These are phyloP conservation scores for Oscheius sp. DNA, from an alignment of 2,888 invertebrate species.

Conservation along the genomic window DNA sequence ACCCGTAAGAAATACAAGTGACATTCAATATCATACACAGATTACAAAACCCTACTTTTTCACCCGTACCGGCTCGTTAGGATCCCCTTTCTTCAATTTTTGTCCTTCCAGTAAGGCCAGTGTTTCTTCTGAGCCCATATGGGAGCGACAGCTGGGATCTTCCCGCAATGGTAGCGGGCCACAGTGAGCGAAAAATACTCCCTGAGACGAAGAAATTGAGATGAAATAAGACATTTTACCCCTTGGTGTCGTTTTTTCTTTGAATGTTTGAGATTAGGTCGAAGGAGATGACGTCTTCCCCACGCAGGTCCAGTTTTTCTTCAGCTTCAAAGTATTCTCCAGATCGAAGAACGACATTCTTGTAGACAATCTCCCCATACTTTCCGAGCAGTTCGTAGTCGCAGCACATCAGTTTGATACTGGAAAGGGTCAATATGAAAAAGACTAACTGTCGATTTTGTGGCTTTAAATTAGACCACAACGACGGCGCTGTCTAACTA, in stretches of 20 bases:
- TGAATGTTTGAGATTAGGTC: constrained; percentile 52
- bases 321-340: constrained; percentile 60
- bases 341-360: constrained; percentile 51
- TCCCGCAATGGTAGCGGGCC: constrained; percentile 49
- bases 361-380: constrained; percentile 62
- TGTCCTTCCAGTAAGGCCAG: constrained; percentile 51
- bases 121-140: constrained; percentile 49
- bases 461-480: too few relatives aligned
- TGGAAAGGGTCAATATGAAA: not conserved
- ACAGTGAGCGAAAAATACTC: constrained; percentile 37
- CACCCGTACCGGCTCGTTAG: not conserved
- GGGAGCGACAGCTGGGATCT: constrained; percentile 46
- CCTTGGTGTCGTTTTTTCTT: constrained; percentile 35
- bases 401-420: constrained; percentile 63
- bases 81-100: not conserved
- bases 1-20: constrained; percentile 2
- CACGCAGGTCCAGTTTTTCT: constrained; percentile 47
- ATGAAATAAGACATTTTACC: constrained; percentile 34
- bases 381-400: constrained; percentile 63
- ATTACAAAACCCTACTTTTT: not conserved
- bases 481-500: too few relatives aligned
- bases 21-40: not conserved
- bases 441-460: too few relatives aligned
- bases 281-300: constrained; percentile 47
- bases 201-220: constrained; percentile 7